These are phyloP conservation scores for Isotomurus palustris DNA, from an alignment of 2,888 invertebrate species.

Conservation along the genomic window DNA sequence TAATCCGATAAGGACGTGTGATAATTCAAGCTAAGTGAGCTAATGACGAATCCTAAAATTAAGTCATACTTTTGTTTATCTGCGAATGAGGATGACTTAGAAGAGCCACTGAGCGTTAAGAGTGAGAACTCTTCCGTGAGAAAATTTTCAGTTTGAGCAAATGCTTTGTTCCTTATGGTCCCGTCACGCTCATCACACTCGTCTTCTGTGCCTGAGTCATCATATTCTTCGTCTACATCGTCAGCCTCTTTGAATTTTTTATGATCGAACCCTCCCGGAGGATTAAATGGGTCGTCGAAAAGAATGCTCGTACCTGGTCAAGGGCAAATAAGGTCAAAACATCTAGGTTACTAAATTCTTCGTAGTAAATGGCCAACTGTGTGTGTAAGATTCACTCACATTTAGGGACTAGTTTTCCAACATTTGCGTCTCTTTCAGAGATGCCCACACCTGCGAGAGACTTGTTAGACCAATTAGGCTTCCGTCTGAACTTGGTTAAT, in stretches of 20 bases:
- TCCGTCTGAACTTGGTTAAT: slow-evolving; percentile 27
- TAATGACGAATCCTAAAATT: too few species aligned
- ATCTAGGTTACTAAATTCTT: too few species aligned
- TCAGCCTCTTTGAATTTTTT: slow-evolving; percentile 8
- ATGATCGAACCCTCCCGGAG: slow-evolving; percentile 19
- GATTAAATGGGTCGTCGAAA: slow-evolving; percentile 45
- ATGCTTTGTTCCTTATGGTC: slow-evolving; percentile 15
- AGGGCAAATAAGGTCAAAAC: too few species aligned
- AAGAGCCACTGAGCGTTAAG: slow-evolving; percentile 1
- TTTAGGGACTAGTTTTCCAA: background rate
- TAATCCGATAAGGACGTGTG: too few species aligned
- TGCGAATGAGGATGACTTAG: too few species aligned
- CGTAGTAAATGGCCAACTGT: slow-evolving; percentile 3
- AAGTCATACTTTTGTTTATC: too few species aligned
- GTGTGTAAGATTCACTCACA: background rate
- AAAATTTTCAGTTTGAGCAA: too few species aligned
- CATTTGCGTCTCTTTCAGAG: background rate
- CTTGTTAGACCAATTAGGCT: background rate
- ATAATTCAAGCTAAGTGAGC: too few species aligned
- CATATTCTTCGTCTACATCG: slow-evolving; percentile 9
- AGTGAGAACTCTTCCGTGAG: too few species aligned
- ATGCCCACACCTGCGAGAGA: background rate
- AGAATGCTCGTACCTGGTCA: slow-evolving; percentile 35
- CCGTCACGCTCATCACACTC: slow-evolving; percentile 37
- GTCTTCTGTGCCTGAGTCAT: slow-evolving; percentile 32